A percentile compares a stretch with the other conserved stretches of the same genome.
These are phyloP conservation scores for Phymorhynchus buccinoides DNA, from an alignment of 1,140 invertebrate species.

Conservation along the genomic window DNA sequence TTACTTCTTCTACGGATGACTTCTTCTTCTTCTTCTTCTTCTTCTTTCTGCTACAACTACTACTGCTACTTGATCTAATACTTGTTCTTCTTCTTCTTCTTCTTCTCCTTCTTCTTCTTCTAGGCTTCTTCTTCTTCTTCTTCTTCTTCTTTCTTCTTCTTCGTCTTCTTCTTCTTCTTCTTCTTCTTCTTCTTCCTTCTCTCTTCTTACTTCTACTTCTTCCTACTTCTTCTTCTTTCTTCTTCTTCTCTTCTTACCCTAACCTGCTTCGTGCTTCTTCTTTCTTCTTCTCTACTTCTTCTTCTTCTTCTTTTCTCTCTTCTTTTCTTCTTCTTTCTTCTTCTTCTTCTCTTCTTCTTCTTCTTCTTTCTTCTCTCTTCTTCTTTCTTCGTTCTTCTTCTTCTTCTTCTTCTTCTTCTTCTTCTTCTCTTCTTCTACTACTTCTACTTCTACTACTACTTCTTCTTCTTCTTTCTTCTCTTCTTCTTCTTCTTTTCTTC, in stretches of 20 bases:
- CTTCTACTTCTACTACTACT: too few species aligned
- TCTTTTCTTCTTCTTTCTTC: background rate
- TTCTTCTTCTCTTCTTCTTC: background rate
- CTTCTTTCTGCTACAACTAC: background rate
- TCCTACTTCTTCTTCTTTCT: too few species aligned
- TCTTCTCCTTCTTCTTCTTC: too few species aligned
- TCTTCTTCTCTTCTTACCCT: too few species aligned
- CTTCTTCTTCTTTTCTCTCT: too few species aligned
- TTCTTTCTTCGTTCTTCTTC: background rate
- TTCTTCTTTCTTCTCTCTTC: background rate
- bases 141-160: too few species aligned
- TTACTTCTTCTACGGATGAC: background rate
- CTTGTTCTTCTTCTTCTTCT: too few species aligned
- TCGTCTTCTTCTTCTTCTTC: background rate
- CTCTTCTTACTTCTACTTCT: background rate
- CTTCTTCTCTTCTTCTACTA: slow-evolving; percentile 22
- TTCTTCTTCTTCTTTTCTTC: background rate
- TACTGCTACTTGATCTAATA: background rate
- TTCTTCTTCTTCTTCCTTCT: background rate
- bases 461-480: too few species aligned
- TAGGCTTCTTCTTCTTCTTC: too few species aligned
- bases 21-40: too few species aligned
- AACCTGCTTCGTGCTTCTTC: too few species aligned
- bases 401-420: background rate
- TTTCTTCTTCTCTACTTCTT: too few species aligned